Conservation (phyloP, 2,888 invertebrate species). For the Ochropleura leucogaster region DNA sequence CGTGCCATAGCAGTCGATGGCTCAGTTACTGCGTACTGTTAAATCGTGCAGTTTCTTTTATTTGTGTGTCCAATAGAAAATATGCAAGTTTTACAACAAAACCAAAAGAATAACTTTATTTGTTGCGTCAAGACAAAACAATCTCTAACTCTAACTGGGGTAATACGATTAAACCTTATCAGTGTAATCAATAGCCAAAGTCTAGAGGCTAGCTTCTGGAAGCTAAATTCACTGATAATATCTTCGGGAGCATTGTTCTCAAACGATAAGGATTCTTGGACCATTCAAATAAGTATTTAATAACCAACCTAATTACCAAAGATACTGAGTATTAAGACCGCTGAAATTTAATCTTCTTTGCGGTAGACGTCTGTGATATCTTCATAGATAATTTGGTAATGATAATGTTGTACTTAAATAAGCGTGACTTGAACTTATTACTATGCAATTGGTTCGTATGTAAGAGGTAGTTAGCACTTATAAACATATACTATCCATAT, state of each 20-base stretch:
- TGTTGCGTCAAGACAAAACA: neutral
- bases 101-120: neutral
- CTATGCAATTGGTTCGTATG: neutral
- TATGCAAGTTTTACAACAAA: neutral
- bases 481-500: too few relatives aligned
- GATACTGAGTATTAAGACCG: neutral
- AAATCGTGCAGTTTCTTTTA: too few relatives aligned
- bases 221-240: neutral
- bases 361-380: neutral
- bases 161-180: neutral
- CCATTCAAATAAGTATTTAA: neutral
- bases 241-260: neutral
- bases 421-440: neutral
- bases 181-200: neutral
- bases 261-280: neutral
- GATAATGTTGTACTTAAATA: neutral
- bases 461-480: neutral
- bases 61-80: too few relatives aligned
- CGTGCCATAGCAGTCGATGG: too few relatives aligned
- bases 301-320: neutral
- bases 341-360: constrained; percentile 1
- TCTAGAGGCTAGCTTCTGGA: neutral
- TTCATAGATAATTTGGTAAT: neutral
- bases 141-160: neutral
- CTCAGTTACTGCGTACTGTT: too few relatives aligned